A percentile compares a stretch with the other conserved stretches of the same genome.
Evolutionary conservation across 2,888 invertebrate species (phyloP).

Genomic region (Leptura quadrifasciata): DNA sequence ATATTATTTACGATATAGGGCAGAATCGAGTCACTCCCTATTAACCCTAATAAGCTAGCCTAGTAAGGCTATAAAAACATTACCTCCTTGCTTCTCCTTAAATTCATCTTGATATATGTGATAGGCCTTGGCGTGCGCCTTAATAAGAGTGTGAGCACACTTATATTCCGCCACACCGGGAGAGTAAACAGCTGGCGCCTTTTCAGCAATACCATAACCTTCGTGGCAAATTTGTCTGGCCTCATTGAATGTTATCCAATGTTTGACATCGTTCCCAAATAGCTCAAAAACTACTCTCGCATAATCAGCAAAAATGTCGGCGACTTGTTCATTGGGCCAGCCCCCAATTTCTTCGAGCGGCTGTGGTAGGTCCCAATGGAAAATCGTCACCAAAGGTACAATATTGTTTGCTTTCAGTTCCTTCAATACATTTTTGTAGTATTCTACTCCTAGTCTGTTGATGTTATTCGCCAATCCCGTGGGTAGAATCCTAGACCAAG

Average conservation of each 20-base stretch:
- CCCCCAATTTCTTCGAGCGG: conserved; percentile 69
- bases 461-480: conserved; percentile 78
- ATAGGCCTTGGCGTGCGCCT: conserved; percentile 81
- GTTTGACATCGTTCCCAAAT: conserved; percentile 70
- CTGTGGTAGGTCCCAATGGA: conserved; percentile 77
- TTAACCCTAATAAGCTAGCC: no score
- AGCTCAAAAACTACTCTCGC: conserved; percentile 74
- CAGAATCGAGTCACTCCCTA: no score
- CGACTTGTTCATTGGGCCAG: conserved; percentile 46
- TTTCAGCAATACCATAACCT: conserved; percentile 67
- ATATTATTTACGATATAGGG: no score
- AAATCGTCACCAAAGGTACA: conserved; percentile 75
- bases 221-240: conserved; percentile 68
- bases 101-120: conserved; percentile 77
- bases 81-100: conserved; percentile 73
- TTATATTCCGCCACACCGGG: conserved; percentile 78
- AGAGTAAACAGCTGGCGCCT: conserved; percentile 74
- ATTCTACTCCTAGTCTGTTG: conserved; percentile 81
- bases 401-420: conserved; percentile 75
- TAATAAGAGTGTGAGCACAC: conserved; percentile 78
- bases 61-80: neutral
- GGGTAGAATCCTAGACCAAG: conserved; percentile 28
- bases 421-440: conserved; percentile 56
- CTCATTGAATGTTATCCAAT: conserved; percentile 78
- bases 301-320: conserved; percentile 75